These are phyloP conservation scores for Iguana delicatissima DNA, from an alignment of 2,797 vertebrate species.

Conservation along the genomic window DNA sequence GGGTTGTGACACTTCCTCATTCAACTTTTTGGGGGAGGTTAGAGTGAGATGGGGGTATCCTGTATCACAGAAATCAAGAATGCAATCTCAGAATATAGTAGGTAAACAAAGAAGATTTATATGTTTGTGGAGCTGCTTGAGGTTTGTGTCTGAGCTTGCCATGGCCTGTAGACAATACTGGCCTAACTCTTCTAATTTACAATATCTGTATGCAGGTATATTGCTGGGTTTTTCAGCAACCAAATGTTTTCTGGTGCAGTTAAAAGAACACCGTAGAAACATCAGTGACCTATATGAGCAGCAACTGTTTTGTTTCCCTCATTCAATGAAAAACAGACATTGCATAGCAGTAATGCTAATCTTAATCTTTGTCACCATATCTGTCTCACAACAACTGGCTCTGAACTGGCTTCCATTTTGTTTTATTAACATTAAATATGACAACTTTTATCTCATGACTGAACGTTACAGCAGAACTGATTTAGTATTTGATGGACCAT, in stretches of 20 bases:
- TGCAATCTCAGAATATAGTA: conserved; percentile 21
- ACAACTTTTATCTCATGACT: conserved; percentile 42
- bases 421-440: conserved; percentile 8
- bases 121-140: conserved; percentile 1
- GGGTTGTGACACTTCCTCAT: conserved; percentile 37
- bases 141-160: conserved; percentile 32
- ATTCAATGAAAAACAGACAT: conserved; percentile 32
- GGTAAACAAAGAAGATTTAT: conserved; percentile 21
- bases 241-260: conserved; percentile 30
- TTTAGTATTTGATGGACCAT: conserved; percentile 64
- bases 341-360: neutral
- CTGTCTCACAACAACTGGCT: conserved; percentile 28
- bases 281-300: conserved; percentile 57
- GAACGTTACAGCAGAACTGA: conserved; percentile 37
- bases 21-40: conserved; percentile 30
- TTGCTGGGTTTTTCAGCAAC: conserved; percentile 21
- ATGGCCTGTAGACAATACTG: neutral
- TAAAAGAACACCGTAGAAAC: conserved; percentile 43
- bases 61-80: conserved; percentile 3
- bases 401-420: conserved; percentile 20
- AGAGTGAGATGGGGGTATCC: neutral
- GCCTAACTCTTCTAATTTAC: conserved; percentile 21
- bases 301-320: conserved; percentile 43
- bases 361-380: conserved; percentile 27
- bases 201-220: neutral